These are phyloP conservation scores for Propithecus perrieri DNA, from an alignment of 2,797 vertebrate species.

Conservation along the genomic window DNA sequence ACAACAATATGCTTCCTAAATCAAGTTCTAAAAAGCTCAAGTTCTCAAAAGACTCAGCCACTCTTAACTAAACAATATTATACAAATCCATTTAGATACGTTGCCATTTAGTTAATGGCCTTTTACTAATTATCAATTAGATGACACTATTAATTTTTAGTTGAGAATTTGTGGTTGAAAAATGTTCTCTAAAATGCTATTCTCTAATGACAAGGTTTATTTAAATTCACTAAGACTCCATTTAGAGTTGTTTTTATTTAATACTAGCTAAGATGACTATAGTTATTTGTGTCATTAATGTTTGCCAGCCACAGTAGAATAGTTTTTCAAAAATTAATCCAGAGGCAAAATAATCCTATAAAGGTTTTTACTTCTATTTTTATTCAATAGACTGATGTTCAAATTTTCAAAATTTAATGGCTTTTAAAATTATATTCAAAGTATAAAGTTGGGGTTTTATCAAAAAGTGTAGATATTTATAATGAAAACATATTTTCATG, in stretches of 20 bases:
- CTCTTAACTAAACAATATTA: conserved; percentile 37
- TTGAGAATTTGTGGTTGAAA: conserved; percentile 45
- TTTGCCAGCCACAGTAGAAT: conserved; percentile 84
- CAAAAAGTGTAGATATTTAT: neutral
- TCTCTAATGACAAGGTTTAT: conserved; percentile 77
- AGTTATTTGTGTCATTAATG: conserved; percentile 93
- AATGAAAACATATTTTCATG: conserved; percentile 23
- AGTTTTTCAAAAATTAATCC: conserved; percentile 83
- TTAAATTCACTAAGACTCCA: conserved; percentile 80
- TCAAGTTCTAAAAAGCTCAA: conserved; percentile 40
- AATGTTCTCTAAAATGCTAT: conserved; percentile 59
- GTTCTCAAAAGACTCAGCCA: conserved; percentile 34
- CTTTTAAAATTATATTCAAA: conserved; percentile 47
- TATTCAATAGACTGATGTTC: conserved; percentile 59
- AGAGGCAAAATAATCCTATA: conserved; percentile 66
- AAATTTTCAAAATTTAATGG: conserved; percentile 73
- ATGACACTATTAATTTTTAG: conserved; percentile 60
- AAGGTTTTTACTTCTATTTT: conserved; percentile 78
- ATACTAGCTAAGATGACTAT: conserved; percentile 91
- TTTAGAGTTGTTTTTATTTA: conserved; percentile 91
- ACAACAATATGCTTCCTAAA: conserved; percentile 44
- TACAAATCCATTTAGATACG: conserved; percentile 37
- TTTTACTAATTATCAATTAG: conserved; percentile 44
- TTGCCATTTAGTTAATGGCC: conserved; percentile 30
- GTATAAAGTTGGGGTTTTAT: neutral